These are phyloP conservation scores for Coptodon rendalli DNA, from an alignment of 2,113 vertebrate species.

Conservation along the genomic window DNA sequence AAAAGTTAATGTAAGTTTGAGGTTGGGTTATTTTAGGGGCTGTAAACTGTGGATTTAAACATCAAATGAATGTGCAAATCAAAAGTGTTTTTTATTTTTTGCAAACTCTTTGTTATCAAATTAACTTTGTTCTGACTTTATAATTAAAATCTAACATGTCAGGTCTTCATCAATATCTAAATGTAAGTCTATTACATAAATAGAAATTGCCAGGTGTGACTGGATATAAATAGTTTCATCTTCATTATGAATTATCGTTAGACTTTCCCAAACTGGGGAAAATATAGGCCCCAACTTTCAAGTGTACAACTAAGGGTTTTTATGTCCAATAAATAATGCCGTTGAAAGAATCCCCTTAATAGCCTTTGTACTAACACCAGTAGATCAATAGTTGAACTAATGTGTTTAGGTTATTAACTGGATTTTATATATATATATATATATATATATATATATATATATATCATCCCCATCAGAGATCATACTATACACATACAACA, in stretches of 20 bases:
- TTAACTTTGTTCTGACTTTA: constrained; percentile 24
- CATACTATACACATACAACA: not conserved
- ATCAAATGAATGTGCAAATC: constrained; percentile 34
- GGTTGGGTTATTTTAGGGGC: not conserved
- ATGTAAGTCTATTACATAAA: not conserved
- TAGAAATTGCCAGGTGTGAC: not conserved
- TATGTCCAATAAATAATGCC: not conserved
- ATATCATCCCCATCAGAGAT: not conserved
- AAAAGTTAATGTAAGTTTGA: not conserved
- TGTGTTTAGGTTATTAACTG: not conserved
- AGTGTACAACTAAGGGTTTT: not conserved
- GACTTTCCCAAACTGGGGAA: not conserved
- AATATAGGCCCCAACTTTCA: constrained; percentile 9
- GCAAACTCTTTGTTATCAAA: constrained; percentile 9
- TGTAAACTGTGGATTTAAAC: not conserved
- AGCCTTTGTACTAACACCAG: not conserved
- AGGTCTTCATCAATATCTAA: constrained; percentile 15
- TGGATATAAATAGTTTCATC: constrained; percentile 37
- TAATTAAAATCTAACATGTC: constrained; percentile 13
- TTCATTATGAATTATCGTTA: constrained; percentile 17
- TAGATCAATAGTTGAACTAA: not conserved
- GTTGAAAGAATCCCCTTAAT: not conserved
- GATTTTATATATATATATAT: not conserved
- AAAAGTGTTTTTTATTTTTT: not conserved
- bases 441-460: too few species aligned